Evolutionary conservation across 1,140 invertebrate genomes (phyloP), one percentile per base, ranked within the genome.

Genomic region (Musca domestica): DNA sequence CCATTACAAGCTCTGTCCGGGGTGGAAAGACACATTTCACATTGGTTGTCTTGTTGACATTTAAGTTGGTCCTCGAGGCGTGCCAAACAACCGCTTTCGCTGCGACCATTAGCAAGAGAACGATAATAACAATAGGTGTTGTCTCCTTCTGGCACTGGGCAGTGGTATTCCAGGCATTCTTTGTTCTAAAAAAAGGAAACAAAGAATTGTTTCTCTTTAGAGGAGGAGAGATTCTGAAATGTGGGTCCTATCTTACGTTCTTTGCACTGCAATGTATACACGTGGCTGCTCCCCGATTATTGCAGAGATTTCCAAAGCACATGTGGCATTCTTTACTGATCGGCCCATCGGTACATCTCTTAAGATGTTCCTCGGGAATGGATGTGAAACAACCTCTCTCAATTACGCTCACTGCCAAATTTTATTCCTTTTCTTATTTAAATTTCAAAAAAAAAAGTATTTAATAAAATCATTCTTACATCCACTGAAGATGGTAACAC

Each of bases 51-150:
- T 9, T 67, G 48, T 23, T 77, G 61, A 7, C 78, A 80, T 25
- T 51, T 68, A 4, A 70, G 25, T 20, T 80, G 78, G 7, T 80
- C 74, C 20, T 70, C 69, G 0, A 73, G 47, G 12, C 69, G 69
- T 15, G 74, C 22, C 4, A 73, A 68, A 51, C 78, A 80, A 27
- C 78, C 78, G 0, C 78, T 65, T 17, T 71, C 68, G 3, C 71
- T 49, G 19, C 9, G n/a, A 7, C 67, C 49, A 14, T 34, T 19
- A 7, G 0, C 41, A 1, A 1, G 64, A 67, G 7, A 9, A 14
- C 68, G 68, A 30, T 77, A 74, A 61, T 72, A 80, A 67, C 78
- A 80, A 34, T 80, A 80, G 46, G 78, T 73, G 48, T 80, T 80
- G n/a, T 23, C 66, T 0, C 75, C 68, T 4, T 76, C 77, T 25